phyloP scores from a whole-genome alignment of 2,797 vertebrate species.

The Anguilla megastoma region DNA sequence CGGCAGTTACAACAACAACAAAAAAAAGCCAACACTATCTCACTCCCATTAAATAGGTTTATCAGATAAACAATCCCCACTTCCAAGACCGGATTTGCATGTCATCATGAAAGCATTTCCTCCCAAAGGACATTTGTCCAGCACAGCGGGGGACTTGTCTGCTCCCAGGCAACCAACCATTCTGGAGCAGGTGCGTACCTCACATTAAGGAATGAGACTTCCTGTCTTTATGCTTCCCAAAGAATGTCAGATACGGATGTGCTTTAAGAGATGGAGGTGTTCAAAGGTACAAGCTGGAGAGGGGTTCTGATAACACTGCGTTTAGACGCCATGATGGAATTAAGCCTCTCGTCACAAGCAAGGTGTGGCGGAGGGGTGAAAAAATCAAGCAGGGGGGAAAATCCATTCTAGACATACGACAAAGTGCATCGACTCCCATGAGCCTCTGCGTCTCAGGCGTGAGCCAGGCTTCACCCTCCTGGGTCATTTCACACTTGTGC shows the following conservation, averaged over 20 bases:
- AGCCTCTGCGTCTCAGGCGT: neutral
- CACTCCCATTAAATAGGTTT: constrained; percentile 31
- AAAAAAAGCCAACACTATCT: constrained; percentile 25
- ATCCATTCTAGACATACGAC: neutral
- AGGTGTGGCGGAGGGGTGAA: neutral
- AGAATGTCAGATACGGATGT: neutral
- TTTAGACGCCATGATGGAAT: neutral
- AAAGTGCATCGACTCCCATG: neutral
- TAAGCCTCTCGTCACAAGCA: neutral
- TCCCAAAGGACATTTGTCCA: constrained; percentile 47
- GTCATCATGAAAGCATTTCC: constrained; percentile 57
- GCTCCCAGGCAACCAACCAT: constrained; percentile 45
- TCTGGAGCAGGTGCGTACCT: constrained; percentile 27
- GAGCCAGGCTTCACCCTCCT: neutral
- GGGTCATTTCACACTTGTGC: neutral
- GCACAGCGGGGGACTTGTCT: constrained; percentile 52
- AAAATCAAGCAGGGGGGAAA: neutral
- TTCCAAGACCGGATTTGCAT: constrained; percentile 44
- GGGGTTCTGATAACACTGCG: neutral
- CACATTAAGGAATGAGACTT: constrained; percentile 11
- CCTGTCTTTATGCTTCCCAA: neutral
- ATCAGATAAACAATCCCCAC: constrained; percentile 57
- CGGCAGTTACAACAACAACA: constrained; percentile 33
- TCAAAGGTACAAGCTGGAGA: neutral
- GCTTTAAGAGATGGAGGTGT: neutral